phyloP scores from a whole-genome alignment of 2,113 vertebrate genomes.

The Toxotes jaculatrix region DNA sequence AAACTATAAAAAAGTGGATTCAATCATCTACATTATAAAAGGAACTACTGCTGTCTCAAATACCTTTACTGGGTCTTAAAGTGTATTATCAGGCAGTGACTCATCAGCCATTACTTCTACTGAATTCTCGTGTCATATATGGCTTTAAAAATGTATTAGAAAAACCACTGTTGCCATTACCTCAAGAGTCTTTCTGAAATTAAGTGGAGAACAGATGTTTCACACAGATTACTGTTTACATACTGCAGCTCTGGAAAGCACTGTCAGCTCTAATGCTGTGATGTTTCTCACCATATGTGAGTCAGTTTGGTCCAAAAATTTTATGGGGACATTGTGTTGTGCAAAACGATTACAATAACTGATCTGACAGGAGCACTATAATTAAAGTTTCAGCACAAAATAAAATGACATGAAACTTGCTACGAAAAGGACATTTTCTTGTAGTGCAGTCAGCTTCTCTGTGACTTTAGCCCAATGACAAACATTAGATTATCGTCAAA shows the following conservation, averaged over 20 bases:
- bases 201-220: conserved; percentile 40
- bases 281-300: neutral
- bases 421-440: neutral
- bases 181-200: conserved; percentile 16
- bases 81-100: conserved; percentile 31
- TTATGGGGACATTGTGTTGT: neutral
- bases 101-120: conserved; percentile 21
- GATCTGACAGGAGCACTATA: neutral
- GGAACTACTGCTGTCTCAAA: conserved; percentile 18
- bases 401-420: neutral
- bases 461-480: neutral
- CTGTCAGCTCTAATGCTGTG: neutral
- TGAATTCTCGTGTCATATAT: neutral
- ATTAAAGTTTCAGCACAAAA: neutral
- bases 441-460: neutral
- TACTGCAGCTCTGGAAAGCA: neutral
- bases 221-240: neutral
- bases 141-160: conserved; percentile 10
- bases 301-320: neutral
- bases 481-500: neutral
- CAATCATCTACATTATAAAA: conserved; percentile 42
- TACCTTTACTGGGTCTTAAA: conserved; percentile 34
- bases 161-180: conserved; percentile 17
- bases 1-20: conserved; percentile 48
- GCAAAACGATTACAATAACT: neutral